Evolutionary conservation across 2,113 vertebrate species (phyloP), one percentile per base, ranked within the genome.

Genomic region (Emydura subglobosa): DNA sequence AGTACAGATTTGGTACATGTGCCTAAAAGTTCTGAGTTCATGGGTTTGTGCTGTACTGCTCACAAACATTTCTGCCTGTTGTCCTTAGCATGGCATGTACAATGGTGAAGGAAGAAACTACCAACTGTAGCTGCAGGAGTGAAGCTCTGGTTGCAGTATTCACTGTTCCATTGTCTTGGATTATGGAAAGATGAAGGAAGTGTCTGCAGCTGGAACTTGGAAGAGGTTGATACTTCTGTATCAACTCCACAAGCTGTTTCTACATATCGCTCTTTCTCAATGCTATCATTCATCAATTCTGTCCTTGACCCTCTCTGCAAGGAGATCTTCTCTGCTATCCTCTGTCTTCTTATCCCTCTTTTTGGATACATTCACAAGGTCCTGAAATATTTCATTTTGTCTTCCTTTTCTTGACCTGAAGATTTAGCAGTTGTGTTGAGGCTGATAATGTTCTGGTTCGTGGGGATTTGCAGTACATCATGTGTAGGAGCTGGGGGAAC

Each of bases 91-190:
- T 54, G 6, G 7, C 21, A 54, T 54, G 53, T 54, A 54, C 6
- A 54, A 54, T 54, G 51, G 51, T 19, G 51, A 53, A 6, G 16
- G 16, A 53, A 53, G 51, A 53, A 53, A 53, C 17, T 17, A 53
- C 19, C 51, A 53, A 53, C 51, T 53, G 51, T 53, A 17, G 51
- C 51, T 53, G 51, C 51, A 53, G 51, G 51, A 53, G 16, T 53
- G 16, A 53, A 53, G 51, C 51, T 53, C 16, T 19, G 51, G 51
- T 53, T 53, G 31, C 78, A 3, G 1, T 0, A 1, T 29, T 22
- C 49, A n/a, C 82, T 0, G 17, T 0, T 12, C 0, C 0, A 65
- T 50, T 17, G 88, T 55, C 54, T 11, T 0, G 0, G 50, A 47
- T 44, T 0, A 2, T 34, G 25, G 59, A 65, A 34, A 65, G 31